These are phyloP conservation scores for Coreoperca whiteheadi DNA, from an alignment of 2,113 vertebrate genomes.

Conservation along the genomic window DNA sequence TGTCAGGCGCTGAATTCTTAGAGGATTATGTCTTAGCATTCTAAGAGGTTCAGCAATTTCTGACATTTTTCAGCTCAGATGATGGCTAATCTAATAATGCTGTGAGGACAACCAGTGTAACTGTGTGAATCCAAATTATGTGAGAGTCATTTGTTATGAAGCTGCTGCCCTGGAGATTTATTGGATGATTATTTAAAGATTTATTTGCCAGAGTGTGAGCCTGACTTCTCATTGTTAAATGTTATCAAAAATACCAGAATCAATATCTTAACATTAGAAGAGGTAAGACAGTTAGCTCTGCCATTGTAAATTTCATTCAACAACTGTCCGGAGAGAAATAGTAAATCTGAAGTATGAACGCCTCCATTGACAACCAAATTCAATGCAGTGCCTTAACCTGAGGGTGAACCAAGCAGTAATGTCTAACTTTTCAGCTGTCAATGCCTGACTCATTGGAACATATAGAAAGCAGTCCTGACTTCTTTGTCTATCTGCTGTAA, in stretches of 20 bases:
- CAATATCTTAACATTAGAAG: not conserved
- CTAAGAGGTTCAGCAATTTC: constrained; percentile 42
- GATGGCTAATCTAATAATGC: constrained; percentile 70
- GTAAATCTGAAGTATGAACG: not conserved
- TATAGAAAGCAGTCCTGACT: constrained; percentile 40
- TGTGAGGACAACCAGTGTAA: constrained; percentile 43
- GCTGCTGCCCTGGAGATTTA: constrained; percentile 55
- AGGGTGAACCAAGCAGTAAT: not conserved
- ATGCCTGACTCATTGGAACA: constrained; percentile 7
- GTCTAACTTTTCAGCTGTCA: constrained; percentile 22
- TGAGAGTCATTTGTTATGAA: constrained; percentile 37
- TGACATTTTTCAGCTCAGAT: constrained; percentile 64
- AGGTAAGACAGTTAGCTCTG: fast-evolving
- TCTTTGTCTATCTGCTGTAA: constrained; percentile 56
- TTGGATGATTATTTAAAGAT: constrained; percentile 13
- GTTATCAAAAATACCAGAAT: not conserved
- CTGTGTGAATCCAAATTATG: constrained; percentile 31
- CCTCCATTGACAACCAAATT: not conserved
- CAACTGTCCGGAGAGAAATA: not conserved
- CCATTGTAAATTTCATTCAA: not conserved
- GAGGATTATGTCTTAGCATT: constrained; percentile 36
- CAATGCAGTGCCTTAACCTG: not conserved
- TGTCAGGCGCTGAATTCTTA: constrained; percentile 41
- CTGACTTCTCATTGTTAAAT: not conserved
- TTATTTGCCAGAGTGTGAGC: constrained; percentile 6